Evolutionary conservation across 2,888 invertebrate genomes (phyloP).

Genomic region (Andricus curvator): DNA sequence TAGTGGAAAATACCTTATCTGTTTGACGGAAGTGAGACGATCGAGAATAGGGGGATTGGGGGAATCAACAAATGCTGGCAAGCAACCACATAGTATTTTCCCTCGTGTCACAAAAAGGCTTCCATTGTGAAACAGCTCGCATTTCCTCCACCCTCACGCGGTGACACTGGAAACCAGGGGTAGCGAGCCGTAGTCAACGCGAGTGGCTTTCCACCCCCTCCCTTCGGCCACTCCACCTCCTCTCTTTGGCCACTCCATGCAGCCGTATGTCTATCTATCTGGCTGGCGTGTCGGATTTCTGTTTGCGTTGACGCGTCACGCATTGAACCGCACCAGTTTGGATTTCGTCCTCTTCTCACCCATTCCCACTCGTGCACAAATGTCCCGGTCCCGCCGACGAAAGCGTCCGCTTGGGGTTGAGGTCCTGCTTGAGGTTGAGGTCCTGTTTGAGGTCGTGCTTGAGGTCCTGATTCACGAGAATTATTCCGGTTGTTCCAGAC

Average conservation of each 20-base stretch:
- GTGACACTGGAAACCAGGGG: slow-evolving; percentile 69
- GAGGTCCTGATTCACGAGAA: neutral
- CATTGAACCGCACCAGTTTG: slow-evolving; percentile 71
- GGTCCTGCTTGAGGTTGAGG: neutral
- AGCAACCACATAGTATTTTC: slow-evolving; percentile 25
- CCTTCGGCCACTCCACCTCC: neutral
- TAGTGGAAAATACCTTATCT: slow-evolving; percentile 32
- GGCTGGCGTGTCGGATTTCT: slow-evolving; percentile 74
- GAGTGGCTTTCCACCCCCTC: slow-evolving; percentile 77
- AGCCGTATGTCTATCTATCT: slow-evolving; percentile 56
- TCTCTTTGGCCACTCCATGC: slow-evolving; percentile 49
- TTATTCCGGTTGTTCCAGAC: too few species aligned
- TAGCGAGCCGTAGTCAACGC: slow-evolving; percentile 72
- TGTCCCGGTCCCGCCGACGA: slow-evolving; percentile 9
- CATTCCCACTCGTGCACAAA: slow-evolving; percentile 22
- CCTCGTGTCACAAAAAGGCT: slow-evolving; percentile 63
- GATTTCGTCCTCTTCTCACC: slow-evolving; percentile 61
- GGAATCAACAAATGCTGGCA: slow-evolving; percentile 26
- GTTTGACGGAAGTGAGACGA: slow-evolving; percentile 26
- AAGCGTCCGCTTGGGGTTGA: neutral
- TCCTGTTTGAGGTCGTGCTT: too few species aligned
- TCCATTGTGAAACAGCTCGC: slow-evolving; percentile 72
- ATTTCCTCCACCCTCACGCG: slow-evolving; percentile 73
- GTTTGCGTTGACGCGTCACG: slow-evolving; percentile 75
- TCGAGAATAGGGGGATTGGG: slow-evolving; percentile 18